Base-by-base conservation (phyloP, 2,888 invertebrate species). In the Bursaphelenchus okinawaensis region DNA sequence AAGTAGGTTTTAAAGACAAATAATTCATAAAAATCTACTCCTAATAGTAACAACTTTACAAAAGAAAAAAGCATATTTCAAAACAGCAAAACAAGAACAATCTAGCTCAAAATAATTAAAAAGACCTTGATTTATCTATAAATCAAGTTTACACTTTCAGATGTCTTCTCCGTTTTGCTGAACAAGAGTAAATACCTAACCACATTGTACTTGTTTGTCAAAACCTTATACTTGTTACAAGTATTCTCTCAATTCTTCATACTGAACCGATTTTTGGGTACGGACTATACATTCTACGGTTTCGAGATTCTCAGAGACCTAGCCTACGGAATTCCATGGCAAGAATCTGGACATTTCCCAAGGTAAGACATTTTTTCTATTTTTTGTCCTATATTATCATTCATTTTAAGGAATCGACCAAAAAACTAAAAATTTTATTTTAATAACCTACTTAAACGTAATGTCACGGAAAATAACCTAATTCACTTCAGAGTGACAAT, bases 281-380 rank as follows among this genome's bases (percentile, higher is more conserved):
- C 83, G 27, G 70, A 71, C 24, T 83, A 83, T 68, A 77, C 77
- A 22, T 79, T 83, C 69, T 83, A 81, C 77, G 83, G 83, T 26
- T 72, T 82, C 66, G 82, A 83, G 19, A 78, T 84, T 55, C 76
- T 83, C 12, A 67, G 74, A 1, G 83, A 83, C 68, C 70, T 83
- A 28, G 67, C 75, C 19, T 62, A 69, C 28, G 83, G 83, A 23
- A 63, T 75, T 3, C 79, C 80, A 71, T 83, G 83, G 83, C 75
- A 79, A 62, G 82, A 83, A 65, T 76, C 77, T 26, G 83, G 82
- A 26, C 79, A 83, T 65, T 83, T 83, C 68, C 83, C 83, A 16
- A 72, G 78, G 78, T 77, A 65, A 60, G 12, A 6, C 31, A 20
- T 4, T 6, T 26, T 20, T 19, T n/a, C 4, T 9, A 6, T 24